Percentiles rank a stretch among this genome's conserved stretches.
These are phyloP conservation scores for Caenorhabditis macrosperma DNA, from an alignment of 2,888 invertebrate species.

Conservation along the genomic window DNA sequence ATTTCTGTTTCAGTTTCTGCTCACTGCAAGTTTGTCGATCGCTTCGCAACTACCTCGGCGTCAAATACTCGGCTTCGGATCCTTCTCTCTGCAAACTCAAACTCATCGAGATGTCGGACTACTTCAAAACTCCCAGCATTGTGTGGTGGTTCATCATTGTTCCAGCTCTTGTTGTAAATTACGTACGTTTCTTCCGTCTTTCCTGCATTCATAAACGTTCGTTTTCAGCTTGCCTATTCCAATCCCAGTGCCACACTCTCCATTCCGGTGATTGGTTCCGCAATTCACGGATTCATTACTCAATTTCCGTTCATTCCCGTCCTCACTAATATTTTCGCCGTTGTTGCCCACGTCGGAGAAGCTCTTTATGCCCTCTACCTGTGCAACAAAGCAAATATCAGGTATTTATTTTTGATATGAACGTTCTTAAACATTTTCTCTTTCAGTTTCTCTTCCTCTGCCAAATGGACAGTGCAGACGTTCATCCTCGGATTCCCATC, in stretches of 20 bases:
- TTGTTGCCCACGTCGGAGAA: slow-evolving; percentile 73
- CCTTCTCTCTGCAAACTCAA: slow-evolving; percentile 45
- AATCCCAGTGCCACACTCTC: slow-evolving; percentile 61
- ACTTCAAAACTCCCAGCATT: slow-evolving; percentile 62
- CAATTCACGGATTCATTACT: slow-evolving; percentile 48
- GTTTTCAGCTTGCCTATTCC: slow-evolving; percentile 65
- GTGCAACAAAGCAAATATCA: slow-evolving; percentile 69
- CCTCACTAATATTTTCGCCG: slow-evolving; percentile 70
- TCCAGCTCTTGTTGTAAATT: slow-evolving; percentile 71
- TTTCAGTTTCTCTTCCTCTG: slow-evolving; percentile 69
- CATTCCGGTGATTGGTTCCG: slow-evolving; percentile 65
- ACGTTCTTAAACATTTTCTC: too few species aligned
- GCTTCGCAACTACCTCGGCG: slow-evolving; percentile 73
- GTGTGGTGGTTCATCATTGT: slow-evolving; percentile 74
- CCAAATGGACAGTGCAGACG: slow-evolving; percentile 77
- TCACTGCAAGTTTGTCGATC: slow-evolving; percentile 68
- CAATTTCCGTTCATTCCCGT: slow-evolving; percentile 49
- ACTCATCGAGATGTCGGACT: slow-evolving; percentile 63
- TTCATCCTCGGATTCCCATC: slow-evolving; percentile 78
- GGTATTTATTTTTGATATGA: slow-evolving; percentile 47
- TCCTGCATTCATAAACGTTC: neutral
- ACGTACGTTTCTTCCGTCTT: too few species aligned
- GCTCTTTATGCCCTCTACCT: slow-evolving; percentile 72
- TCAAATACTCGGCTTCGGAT: slow-evolving; percentile 64
- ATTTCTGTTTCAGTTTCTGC: slow-evolving; percentile 48